Evolutionary conservation across 2,113 vertebrate genomes (phyloP), one percentile per base, ranked within the genome.

Genomic region (Sinocyclocheilus maitianheensis): DNA sequence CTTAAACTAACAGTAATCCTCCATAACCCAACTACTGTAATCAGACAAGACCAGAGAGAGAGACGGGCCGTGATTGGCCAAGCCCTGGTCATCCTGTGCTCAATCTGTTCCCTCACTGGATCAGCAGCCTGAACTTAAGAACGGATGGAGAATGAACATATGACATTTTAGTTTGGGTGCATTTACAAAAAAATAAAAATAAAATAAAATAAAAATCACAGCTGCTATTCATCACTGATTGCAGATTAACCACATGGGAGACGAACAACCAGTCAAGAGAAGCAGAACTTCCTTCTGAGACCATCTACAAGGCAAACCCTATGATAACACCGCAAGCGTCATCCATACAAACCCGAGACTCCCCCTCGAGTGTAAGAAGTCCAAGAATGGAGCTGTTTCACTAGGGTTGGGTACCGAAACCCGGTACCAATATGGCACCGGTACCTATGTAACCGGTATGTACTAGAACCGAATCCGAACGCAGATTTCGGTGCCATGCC

Each of bases 61-160:
- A 18, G 13, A n/a, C 3, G 76, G 48, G 86, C 89, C 75, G 84
- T 88, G 75, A 93, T 86, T 93, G 87, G 91, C 58, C 77, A 85
- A 86, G 76, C 81, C 40, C 78, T 37, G 51, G 77, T 84, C 87
- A 87, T 74, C 86, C 72, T 71, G 75, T 30, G 46, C n/a, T 85
- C 67, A 90, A 86, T 78, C 87, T 11, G 9, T 67, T 83, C 55
- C 77, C 83, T 89, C 34, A 48, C 62, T 71, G 0, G 22, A 90
- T 93, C 92, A 86, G 46, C 85, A 87, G 82, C 63, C 85, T 72
- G 24, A 30, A 67, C 40, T 83, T 34, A 37, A 84, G 65, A 67
- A 72, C 26, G 46, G 37, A 81, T 12, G 5, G 48, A 48, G 40
- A 37, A 67, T 22, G 9, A n/a, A 71, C 34, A 40, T 8, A 11